These are phyloP conservation scores for Bambusicola thoracicus DNA, from an alignment of 2,113 vertebrate genomes.

Conservation along the genomic window DNA sequence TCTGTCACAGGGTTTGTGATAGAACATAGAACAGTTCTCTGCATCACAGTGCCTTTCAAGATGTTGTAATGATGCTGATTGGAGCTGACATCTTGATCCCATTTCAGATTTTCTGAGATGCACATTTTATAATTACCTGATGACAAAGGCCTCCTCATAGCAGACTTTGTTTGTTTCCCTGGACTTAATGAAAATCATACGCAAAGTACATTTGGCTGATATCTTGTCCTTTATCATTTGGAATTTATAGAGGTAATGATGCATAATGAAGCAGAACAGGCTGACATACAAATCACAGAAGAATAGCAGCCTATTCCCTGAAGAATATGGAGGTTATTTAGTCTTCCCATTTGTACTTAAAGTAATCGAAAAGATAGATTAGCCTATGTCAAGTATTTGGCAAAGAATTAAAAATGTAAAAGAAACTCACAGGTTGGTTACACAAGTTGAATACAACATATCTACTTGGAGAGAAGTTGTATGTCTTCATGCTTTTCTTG, in stretches of 20 bases:
- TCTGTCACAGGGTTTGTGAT: neutral
- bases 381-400: neutral
- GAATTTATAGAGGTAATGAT: neutral
- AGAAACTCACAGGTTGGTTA: neutral
- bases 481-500: neutral
- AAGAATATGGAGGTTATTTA: neutral
- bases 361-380: neutral
- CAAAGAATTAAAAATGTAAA: neutral
- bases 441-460: neutral
- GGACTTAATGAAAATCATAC: constrained; percentile 37
- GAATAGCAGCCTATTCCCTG: neutral
- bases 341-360: neutral
- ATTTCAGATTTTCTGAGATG: constrained; percentile 18
- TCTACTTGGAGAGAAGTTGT: neutral
- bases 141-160: constrained; percentile 3
- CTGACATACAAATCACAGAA: neutral
- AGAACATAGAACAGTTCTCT: neutral
- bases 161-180: constrained; percentile 48
- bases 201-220: constrained; percentile 10
- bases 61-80: neutral
- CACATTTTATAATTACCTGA: constrained; percentile 53
- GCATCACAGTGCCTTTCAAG: constrained; percentile 22
- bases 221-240: neutral
- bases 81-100: constrained; percentile 49
- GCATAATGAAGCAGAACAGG: constrained; percentile 14